A percentile compares a stretch with the other conserved stretches of the same genome.
Conservation (phyloP, 2,113 vertebrate species). For the Pholis gunnellus region DNA sequence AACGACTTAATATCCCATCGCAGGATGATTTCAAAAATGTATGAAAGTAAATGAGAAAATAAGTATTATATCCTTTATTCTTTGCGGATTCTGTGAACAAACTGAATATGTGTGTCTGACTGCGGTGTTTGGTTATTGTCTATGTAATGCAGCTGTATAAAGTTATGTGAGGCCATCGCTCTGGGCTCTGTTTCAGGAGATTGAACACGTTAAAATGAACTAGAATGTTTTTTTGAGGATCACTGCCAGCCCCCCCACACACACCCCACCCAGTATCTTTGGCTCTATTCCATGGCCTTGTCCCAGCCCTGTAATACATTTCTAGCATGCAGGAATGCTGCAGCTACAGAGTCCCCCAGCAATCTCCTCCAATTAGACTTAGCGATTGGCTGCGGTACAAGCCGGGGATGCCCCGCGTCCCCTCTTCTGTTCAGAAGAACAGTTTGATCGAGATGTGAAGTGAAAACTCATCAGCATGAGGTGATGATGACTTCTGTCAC, state of each 20-base stretch:
- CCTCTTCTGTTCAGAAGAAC: not conserved
- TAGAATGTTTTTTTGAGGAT: conserved; percentile 5
- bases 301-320: conserved; percentile 16
- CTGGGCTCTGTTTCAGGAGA: not conserved
- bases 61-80: not conserved
- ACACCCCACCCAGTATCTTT: conserved; percentile 22
- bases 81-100: not conserved
- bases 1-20: not conserved
- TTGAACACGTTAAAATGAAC: conserved; percentile 17
- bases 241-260: not conserved
- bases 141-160: conserved; percentile 4
- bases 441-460: not conserved
- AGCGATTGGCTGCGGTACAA: not conserved
- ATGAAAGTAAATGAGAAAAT: not conserved
- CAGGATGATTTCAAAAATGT: not conserved
- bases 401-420: not conserved
- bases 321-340: conserved; percentile 41
- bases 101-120: not conserved
- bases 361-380: not conserved
- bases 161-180: not conserved
- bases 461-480: not conserved
- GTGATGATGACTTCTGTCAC: not conserved
- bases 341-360: conserved; percentile 6
- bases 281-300: conserved; percentile 17
- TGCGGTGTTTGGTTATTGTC: not conserved